Evolutionary conservation across 2,888 invertebrate species (phyloP).

Genomic region (Ferrisia virgata): DNA sequence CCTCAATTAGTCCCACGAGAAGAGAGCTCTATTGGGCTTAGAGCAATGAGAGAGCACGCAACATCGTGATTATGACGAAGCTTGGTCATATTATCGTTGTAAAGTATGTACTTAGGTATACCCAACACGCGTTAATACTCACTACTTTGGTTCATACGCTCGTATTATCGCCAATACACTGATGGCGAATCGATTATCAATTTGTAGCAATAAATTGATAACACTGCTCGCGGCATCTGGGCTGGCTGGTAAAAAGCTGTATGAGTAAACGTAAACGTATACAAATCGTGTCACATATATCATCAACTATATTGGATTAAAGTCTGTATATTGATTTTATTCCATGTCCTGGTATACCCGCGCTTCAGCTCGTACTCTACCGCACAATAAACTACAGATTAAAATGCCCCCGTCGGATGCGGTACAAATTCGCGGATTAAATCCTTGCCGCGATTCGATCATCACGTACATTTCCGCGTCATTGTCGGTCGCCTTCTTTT

Average conservation of each 20-base stretch:
- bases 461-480: slow-evolving; percentile 12
- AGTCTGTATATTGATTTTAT: slow-evolving; percentile 16
- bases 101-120: background rate
- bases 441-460: background rate
- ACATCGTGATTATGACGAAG: background rate
- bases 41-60: background rate
- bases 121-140: background rate
- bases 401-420: background rate
- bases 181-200: background rate
- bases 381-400: background rate
- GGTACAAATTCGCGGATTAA: slow-evolving; percentile 20
- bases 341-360: background rate
- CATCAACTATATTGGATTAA: background rate
- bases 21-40: background rate
- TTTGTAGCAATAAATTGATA: background rate
- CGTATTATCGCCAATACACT: background rate
- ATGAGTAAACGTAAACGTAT: too few relatives aligned
- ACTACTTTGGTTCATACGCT: too few relatives aligned
- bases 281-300: background rate
- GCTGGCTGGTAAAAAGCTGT: background rate
- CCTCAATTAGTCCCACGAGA: background rate
- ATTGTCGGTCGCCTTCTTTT: background rate
- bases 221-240: background rate
- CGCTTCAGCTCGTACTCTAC: background rate
- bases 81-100: background rate